These are phyloP conservation scores for Carcina quercana DNA, from an alignment of 2,888 invertebrate genomes.

Conservation along the genomic window DNA sequence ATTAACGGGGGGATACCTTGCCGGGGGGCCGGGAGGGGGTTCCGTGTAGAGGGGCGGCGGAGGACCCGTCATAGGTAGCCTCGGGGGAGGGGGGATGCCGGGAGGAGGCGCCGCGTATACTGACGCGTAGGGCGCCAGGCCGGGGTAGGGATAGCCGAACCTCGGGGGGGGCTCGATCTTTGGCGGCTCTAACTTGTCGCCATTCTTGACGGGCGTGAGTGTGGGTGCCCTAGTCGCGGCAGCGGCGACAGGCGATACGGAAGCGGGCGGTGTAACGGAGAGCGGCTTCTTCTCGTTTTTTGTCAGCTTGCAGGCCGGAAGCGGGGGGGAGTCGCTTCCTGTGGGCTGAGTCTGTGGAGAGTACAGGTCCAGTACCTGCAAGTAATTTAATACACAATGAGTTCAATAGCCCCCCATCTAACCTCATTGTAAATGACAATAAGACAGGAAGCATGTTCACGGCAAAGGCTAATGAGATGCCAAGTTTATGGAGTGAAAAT, in stretches of 20 bases:
- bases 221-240: constrained; percentile 29
- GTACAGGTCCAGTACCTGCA: constrained; percentile 88
- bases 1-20: constrained; percentile 40
- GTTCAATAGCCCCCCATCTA: too few relatives aligned
- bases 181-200: constrained; percentile 45
- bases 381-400: too few relatives aligned
- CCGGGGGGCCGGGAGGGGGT: constrained; percentile 41
- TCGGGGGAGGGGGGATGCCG: constrained; percentile 35
- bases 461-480: too few relatives aligned
- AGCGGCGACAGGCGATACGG: constrained; percentile 59
- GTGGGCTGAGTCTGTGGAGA: constrained; percentile 79
- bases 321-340: constrained; percentile 81
- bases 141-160: constrained; percentile 44
- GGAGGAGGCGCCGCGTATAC: constrained; percentile 60
- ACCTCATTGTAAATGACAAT: too few relatives aligned
- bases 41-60: constrained; percentile 50
- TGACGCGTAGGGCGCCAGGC: constrained; percentile 55
- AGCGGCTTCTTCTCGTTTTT: constrained; percentile 74
- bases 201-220: constrained; percentile 57
- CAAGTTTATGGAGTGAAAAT: too few relatives aligned
- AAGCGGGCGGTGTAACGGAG: constrained; percentile 66
- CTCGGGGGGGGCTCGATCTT: constrained; percentile 47
- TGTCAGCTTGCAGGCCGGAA: constrained; percentile 58
- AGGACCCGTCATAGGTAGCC: constrained; percentile 50
- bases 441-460: too few relatives aligned